Conservation (phyloP, 2,113 vertebrate species). For the Dicaeum eximium region DNA sequence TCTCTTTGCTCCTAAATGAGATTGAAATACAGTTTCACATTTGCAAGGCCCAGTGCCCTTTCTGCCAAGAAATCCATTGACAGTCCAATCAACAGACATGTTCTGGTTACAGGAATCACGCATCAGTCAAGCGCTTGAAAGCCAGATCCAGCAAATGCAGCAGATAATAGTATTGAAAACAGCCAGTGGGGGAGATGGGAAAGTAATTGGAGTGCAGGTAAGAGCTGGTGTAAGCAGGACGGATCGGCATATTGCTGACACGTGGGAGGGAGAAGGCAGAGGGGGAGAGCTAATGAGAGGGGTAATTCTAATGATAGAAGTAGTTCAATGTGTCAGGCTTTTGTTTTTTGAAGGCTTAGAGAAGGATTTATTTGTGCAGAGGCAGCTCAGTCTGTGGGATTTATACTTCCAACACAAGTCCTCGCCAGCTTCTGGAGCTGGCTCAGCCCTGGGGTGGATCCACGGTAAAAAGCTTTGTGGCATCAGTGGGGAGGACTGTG, state of each 20-base stretch:
- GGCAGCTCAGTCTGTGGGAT: neutral
- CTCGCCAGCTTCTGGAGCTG: neutral
- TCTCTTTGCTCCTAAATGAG: slow-evolving; percentile 61
- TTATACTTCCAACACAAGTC: neutral
- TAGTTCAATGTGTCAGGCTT: slow-evolving; percentile 38
- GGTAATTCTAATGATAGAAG: slow-evolving; percentile 51
- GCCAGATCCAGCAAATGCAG: slow-evolving; percentile 57
- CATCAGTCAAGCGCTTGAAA: slow-evolving; percentile 61
- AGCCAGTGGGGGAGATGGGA: slow-evolving; percentile 52
- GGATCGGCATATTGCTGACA: slow-evolving; percentile 27
- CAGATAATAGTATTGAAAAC: slow-evolving; percentile 67
- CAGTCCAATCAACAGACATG: slow-evolving; percentile 68
- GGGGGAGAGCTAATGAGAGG: slow-evolving; percentile 52
- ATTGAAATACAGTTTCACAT: slow-evolving; percentile 70
- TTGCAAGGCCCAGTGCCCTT: slow-evolving; percentile 68
- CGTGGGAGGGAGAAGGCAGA: neutral
- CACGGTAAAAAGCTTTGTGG: fast-evolving
- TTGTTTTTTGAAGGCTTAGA: slow-evolving; percentile 4
- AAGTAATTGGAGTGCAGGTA: slow-evolving; percentile 56
- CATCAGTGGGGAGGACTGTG: neutral
- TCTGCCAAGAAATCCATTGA: slow-evolving; percentile 71
- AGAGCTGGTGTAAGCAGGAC: slow-evolving; percentile 49
- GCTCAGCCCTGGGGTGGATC: neutral
- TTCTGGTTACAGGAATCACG: slow-evolving; percentile 66
- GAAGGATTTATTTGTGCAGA: neutral